Evolutionary conservation across 2,113 vertebrate genomes (phyloP).

Genomic region (Manacus vitellinus): DNA sequence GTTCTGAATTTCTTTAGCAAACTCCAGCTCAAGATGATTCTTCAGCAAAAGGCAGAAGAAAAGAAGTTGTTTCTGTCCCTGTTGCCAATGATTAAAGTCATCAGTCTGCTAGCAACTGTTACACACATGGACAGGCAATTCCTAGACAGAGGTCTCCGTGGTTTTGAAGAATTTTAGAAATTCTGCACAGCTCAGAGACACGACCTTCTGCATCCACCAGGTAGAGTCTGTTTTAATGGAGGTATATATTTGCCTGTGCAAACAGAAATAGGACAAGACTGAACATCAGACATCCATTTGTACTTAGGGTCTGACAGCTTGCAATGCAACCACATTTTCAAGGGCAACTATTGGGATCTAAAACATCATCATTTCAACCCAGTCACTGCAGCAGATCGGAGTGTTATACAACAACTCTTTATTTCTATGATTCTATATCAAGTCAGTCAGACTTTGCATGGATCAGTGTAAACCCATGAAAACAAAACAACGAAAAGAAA

Average conservation of each 20-base stretch:
- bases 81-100: background rate
- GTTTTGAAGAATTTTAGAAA: background rate
- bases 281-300: background rate
- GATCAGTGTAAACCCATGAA: background rate
- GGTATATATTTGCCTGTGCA: background rate
- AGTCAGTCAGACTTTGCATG: background rate
- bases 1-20: conserved; percentile 9
- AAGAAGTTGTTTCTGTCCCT: background rate
- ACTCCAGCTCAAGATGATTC: background rate
- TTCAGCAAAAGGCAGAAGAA: background rate
- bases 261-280: background rate
- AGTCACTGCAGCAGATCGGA: background rate
- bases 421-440: background rate
- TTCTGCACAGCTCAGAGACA: background rate
- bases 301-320: background rate
- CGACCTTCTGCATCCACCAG: background rate
- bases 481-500: background rate
- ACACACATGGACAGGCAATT: background rate
- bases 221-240: background rate
- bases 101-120: background rate
- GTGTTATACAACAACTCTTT: background rate
- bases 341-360: background rate
- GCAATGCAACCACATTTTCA: background rate
- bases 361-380: background rate
- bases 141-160: background rate